phyloP scores from a whole-genome alignment of 2,888 invertebrate species.

The Dasypogon diadema region DNA sequence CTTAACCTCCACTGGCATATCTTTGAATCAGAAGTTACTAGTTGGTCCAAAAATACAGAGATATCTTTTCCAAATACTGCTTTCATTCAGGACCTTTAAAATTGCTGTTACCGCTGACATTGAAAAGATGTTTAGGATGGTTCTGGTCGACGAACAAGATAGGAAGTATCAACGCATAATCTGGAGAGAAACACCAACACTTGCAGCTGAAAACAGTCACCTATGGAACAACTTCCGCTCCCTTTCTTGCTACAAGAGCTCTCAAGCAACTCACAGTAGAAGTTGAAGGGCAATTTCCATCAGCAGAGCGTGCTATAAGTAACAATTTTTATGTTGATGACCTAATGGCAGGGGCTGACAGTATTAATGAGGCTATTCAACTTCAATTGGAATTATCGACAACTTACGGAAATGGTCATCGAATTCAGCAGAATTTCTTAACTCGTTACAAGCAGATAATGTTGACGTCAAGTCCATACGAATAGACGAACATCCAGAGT shows the following conservation, averaged over 20 bases:
- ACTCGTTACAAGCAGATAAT: neutral
- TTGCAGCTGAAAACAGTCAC: constrained; percentile 17
- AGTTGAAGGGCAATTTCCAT: neutral
- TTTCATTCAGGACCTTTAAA: neutral
- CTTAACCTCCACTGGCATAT: neutral
- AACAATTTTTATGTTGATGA: constrained; percentile 52
- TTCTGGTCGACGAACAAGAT: neutral
- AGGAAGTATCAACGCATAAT: no score
- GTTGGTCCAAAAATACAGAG: neutral
- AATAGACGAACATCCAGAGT: neutral
- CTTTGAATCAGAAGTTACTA: neutral
- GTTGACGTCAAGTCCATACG: neutral
- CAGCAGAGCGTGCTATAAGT: constrained; percentile 19
- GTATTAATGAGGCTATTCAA: neutral
- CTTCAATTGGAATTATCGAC: neutral
- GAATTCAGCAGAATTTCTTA: neutral
- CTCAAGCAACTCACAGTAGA: neutral
- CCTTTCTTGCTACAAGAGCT: constrained; percentile 14
- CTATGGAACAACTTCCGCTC: constrained; percentile 35
- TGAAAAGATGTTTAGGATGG: constrained; percentile 34
- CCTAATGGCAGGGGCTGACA: constrained; percentile 19
- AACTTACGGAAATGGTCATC: neutral
- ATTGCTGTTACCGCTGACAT: constrained; percentile 17
- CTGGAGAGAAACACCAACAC: neutral
- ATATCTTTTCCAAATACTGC: neutral